Percentiles rank a stretch among this genome's conserved stretches.
phyloP scores from a whole-genome alignment of 2,888 invertebrate genomes.

The Nomada ferruginata region DNA sequence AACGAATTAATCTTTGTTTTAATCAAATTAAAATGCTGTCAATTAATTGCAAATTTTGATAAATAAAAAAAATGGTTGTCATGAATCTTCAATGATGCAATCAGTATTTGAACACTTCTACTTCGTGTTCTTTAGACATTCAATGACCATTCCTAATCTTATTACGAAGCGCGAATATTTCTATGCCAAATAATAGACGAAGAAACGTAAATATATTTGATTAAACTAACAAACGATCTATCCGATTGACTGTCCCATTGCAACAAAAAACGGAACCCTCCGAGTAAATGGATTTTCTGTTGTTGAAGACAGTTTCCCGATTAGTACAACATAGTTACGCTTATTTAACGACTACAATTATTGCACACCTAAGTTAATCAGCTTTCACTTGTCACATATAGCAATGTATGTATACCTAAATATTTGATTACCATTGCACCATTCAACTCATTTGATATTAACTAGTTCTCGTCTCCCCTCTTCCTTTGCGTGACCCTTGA shows the following conservation, averaged over 20 bases:
- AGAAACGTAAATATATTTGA: constrained; percentile 51
- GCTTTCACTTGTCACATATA: constrained; percentile 58
- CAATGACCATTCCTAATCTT: constrained; percentile 13
- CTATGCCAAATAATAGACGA: constrained; percentile 44
- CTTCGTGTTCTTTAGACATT: background rate
- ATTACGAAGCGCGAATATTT: constrained; percentile 36
- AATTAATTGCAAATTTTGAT: no score
- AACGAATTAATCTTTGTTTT: constrained; percentile 1
- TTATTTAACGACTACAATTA: constrained; percentile 69
- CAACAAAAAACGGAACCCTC: background rate
- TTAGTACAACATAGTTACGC: constrained; percentile 64
- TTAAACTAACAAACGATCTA: constrained; percentile 57
- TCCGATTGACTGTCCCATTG: constrained; percentile 12
- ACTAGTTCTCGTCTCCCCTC: constrained; percentile 59
- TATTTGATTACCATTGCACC: constrained; percentile 60
- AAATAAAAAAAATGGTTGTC: no score
- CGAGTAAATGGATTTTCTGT: background rate
- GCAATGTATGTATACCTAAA: constrained; percentile 54
- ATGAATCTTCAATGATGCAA: constrained; percentile 23
- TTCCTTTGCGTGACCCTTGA: constrained; percentile 32
- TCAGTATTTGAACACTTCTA: constrained; percentile 11
- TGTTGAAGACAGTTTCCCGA: constrained; percentile 38
- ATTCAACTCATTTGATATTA: constrained; percentile 56
- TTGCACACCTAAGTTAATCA: constrained; percentile 65
- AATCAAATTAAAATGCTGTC: no score